These are phyloP conservation scores for roundworm (Caenorhabditis elegans) DNA, from an alignment of 1,140 invertebrate genomes.

Conservation along the genomic window WBcel235 BX284604.4:10773501-10774000, in stretches of 20 bases:
- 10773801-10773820: not conserved
- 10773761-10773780: too few relatives aligned
- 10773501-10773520: too few relatives aligned
- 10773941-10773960: not conserved
- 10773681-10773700: too few relatives aligned
- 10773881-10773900: not conserved
- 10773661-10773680: too few relatives aligned
- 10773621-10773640: too few relatives aligned
- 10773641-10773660: too few relatives aligned
- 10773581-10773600: too few relatives aligned
- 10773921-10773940: slow-evolving; percentile 9
- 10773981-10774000: not conserved
- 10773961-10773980: not conserved
- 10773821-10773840: not conserved
- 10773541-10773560: too few relatives aligned
- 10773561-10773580: too few relatives aligned
- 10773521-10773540: too few relatives aligned
- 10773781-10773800: too few relatives aligned
- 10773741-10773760: not conserved
- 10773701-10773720: slow-evolving; percentile 6
- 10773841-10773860: not conserved
- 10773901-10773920: slow-evolving; percentile 20
- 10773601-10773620: too few relatives aligned
- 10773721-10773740: not conserved
- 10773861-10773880: not conserved